Percentiles rank a stretch among this genome's conserved stretches.
phyloP scores from a whole-genome alignment of 1,140 invertebrate species.

The Pseudomyrmex pallidus region DNA sequence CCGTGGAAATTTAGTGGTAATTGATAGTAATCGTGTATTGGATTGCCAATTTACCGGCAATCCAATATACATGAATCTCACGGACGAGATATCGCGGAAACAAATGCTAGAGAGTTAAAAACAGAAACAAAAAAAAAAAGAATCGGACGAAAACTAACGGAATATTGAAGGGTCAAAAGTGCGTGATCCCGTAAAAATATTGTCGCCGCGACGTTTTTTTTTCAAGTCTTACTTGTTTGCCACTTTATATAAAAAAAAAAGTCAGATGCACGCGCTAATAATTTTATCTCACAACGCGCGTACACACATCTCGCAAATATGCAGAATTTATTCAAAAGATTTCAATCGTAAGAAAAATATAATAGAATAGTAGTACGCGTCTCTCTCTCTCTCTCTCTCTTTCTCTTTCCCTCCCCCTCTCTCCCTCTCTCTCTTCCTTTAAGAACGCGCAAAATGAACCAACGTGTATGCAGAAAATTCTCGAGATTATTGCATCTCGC shows the following conservation, averaged over 20 bases:
- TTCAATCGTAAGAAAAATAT: neutral
- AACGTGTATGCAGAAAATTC: constrained; percentile 32
- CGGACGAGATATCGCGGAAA: constrained; percentile 12
- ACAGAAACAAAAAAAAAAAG: constrained; percentile 10
- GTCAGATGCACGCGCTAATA: too few relatives aligned
- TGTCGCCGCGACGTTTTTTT: neutral
- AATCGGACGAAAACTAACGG: neutral
- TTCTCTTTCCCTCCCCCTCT: too few relatives aligned
- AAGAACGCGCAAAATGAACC: constrained; percentile 27
- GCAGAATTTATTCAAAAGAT: neutral
- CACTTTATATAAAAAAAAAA: neutral
- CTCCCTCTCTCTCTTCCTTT: neutral
- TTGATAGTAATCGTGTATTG: constrained; percentile 42
- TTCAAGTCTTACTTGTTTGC: neutral
- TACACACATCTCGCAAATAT: too few relatives aligned
- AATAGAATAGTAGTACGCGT: too few relatives aligned
- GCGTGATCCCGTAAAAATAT: neutral
- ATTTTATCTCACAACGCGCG: too few relatives aligned
- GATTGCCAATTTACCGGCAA: constrained; percentile 31
- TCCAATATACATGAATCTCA: constrained; percentile 14
- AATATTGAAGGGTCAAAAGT: neutral
- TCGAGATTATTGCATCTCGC: constrained; percentile 44
- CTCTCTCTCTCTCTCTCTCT: too few relatives aligned
- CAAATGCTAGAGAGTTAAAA: neutral
- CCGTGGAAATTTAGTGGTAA: constrained; percentile 41